Evolutionary conservation across 2,888 invertebrate species (phyloP), one percentile per base, ranked within the genome.

Genomic region (Argyresthia goedartella): DNA sequence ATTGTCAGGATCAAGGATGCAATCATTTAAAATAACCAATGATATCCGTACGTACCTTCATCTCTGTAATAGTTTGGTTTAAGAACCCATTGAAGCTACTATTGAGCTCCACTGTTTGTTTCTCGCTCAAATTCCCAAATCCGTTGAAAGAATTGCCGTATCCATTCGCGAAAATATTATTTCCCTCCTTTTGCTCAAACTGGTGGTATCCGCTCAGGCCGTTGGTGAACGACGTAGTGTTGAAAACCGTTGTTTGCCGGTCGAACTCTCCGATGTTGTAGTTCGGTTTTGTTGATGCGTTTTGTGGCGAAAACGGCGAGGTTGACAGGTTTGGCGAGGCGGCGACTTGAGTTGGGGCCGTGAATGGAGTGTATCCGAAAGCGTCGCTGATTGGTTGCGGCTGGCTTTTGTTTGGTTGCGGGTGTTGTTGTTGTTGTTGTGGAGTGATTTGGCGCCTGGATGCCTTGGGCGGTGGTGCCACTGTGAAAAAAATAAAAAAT

Each of bases 391-490:
- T 76, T 36, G 78, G 72, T 44, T 73, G 76, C 54, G 72, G 73
- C 13, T 42, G 49, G 8, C 8, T 15, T 34, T 34, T 42, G 51
- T 36, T 46, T 56, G 66, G 60, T 70, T 76, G 65, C 66, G 72
- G 67, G n/a, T n/a, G n/a, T n/a, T n/a, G n/a, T n/a, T n/a, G n/a
- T 56, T 68, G 65, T 55, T 65, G 62, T 57, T 68, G 64, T 16
- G 61, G 59, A 43, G 71, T 63, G 59, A 62, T 61, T 72, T 59
- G 68, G 55, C 90, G 89, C 60, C 90, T 90, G 25, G 90, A 89
- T 8, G 92, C 90, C 76, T 95, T 95, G 54, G 96, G 96, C 54
- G 96, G 96, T 56, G 96, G 96, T 47, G 95, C 95, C 90, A 96
- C 96, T 96, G 75, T 8, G 88, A 85, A n/a, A n/a, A 42, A 54